A percentile compares a stretch with the other conserved stretches of the same genome.
Evolutionary conservation across 1,140 invertebrate species (phyloP).

Genomic region (Planococcus citri): DNA sequence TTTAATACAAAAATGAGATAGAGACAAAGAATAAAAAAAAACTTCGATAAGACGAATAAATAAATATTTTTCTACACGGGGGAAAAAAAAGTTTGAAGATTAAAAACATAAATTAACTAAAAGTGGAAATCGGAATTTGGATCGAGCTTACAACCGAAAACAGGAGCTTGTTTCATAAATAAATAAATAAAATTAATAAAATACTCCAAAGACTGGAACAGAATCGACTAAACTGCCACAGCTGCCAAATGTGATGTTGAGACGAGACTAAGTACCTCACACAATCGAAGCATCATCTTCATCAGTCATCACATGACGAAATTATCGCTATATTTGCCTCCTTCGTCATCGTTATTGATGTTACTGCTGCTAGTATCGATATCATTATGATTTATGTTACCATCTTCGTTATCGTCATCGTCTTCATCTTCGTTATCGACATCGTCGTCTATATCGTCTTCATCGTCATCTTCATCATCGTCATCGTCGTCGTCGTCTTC

Average conservation of each 20-base stretch:
- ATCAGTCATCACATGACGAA: background rate
- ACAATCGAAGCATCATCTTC: background rate
- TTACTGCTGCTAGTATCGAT: background rate
- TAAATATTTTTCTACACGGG: too few relatives aligned
- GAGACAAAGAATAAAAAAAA: too few relatives aligned
- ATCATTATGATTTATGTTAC: background rate
- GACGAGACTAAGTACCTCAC: background rate
- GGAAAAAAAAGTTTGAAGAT: background rate
- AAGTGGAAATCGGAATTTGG: too few relatives aligned
- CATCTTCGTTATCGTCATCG: conserved; percentile 17
- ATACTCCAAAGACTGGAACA: too few relatives aligned
- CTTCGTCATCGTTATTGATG: background rate
- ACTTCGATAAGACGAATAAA: too few relatives aligned
- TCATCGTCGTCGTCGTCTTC: conserved; percentile 13
- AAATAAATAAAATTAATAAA: too few relatives aligned
- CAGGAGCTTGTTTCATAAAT: too few relatives aligned
- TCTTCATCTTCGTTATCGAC: conserved; percentile 13
- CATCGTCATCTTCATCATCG: background rate
- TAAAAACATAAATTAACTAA: too few relatives aligned
- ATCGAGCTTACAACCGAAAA: too few relatives aligned
- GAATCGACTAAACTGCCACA: too few relatives aligned
- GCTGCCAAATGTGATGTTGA: too few relatives aligned
- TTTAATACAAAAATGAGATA: background rate
- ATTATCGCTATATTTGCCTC: background rate
- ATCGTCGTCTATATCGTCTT: conserved; percentile 16